Evolutionary conservation across 2,888 invertebrate species (phyloP), one percentile per base, ranked within the genome.

Genomic region (Eumerus sabulonum): DNA sequence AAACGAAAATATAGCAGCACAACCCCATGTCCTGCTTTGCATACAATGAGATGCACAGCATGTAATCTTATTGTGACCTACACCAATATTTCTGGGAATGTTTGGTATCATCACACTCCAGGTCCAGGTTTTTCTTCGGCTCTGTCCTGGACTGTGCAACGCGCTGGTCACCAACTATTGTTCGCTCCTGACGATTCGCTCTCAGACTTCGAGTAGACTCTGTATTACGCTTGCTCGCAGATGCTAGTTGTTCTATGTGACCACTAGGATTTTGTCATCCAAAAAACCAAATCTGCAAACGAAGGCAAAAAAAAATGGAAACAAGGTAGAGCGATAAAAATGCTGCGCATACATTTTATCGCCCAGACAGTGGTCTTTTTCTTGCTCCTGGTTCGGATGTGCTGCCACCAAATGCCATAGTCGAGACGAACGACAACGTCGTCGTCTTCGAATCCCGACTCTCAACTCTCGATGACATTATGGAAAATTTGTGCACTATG

Each of bases 1-100:
- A 73, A 72, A 73, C 76, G 68, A 81, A 76, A 82, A 79, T 79
- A 79, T 71, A 81, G 74, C 82, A 81, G 70, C 70, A 11, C 81
- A 81, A 71, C 74, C 70, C 76, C 81, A 71, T 84, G 84, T 84
- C 82, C 83, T 83, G 82, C 70, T 88, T 88, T 89, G 88, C 88
- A 88, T 88, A 88, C 88, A 88, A 88, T 88, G 86, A 86, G 87
- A 87, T 88, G 86, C 87, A 86, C 88, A 87, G 87, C 88, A 87
- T 88, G 89, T 89, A 88, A 88, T 88, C 87, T 86, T 85, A 85
- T 88, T 88, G 88, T 88, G 88, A 88, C 88, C 88, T 88, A 88
- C 88, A 88, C 88, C 88, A 88, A 88, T 88, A 88, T 87, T 88
- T 88, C 88, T 87, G 85, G 86, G 88, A 88, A 88, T 88, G 87